These are phyloP conservation scores for Channa argus DNA, from an alignment of 2,113 vertebrate species.

Conservation along the genomic window DNA sequence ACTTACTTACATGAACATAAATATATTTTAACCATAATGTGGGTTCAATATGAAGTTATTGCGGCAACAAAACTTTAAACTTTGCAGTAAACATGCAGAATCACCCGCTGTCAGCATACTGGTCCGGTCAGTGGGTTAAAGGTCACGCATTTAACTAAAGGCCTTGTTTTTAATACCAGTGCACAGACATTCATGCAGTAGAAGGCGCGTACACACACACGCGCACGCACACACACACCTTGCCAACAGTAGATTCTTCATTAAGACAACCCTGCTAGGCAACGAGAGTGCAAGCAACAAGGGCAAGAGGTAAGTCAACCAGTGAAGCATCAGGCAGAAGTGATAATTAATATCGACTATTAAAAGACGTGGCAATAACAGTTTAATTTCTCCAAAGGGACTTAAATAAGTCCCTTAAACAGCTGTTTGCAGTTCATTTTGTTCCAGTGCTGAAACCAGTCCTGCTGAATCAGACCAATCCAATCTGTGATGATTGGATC, in stretches of 20 bases:
- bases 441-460: slow-evolving; percentile 30
- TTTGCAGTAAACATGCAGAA: not conserved
- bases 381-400: slow-evolving; percentile 42
- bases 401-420: not conserved
- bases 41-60: not conserved
- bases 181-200: not conserved
- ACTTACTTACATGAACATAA: too few species aligned
- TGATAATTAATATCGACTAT: not conserved
- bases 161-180: not conserved
- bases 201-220: not conserved
- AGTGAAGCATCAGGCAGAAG: not conserved
- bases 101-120: not conserved
- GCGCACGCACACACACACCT: not conserved
- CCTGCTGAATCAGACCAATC: slow-evolving; percentile 20
- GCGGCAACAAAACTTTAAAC: not conserved
- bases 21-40: not conserved
- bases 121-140: not conserved
- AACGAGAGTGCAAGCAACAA: slow-evolving; percentile 1
- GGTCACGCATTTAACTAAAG: not conserved
- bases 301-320: not conserved
- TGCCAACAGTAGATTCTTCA: not conserved
- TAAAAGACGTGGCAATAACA: slow-evolving; percentile 29
- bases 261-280: slow-evolving; percentile 28
- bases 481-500: slow-evolving; percentile 10
- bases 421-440: slow-evolving; percentile 9